These are phyloP conservation scores for Enteromius thamalakanensis DNA, from an alignment of 2,797 vertebrate species.

Conservation along the genomic window DNA sequence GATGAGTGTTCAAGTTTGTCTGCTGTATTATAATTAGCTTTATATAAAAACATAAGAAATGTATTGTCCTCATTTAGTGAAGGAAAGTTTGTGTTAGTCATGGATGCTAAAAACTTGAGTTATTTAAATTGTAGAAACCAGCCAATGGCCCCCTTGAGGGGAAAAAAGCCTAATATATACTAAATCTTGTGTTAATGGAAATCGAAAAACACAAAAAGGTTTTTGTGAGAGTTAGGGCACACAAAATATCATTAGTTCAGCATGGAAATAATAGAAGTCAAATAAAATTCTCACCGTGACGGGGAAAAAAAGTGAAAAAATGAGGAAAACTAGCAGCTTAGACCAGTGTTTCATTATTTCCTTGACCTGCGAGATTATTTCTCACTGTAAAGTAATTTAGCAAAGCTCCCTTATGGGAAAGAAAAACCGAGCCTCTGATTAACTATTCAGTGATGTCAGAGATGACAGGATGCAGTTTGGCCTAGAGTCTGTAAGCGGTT, in stretches of 20 bases:
- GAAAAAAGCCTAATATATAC: background rate
- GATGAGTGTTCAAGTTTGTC: background rate
- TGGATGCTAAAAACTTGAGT: background rate
- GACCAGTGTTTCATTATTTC: constrained; percentile 9
- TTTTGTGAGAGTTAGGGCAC: background rate
- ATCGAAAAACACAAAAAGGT: background rate
- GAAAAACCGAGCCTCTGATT: background rate
- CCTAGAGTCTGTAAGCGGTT: constrained; percentile 11
- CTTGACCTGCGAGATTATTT: constrained; percentile 4
- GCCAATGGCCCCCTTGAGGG: background rate
- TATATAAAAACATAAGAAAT: background rate
- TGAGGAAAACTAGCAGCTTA: background rate
- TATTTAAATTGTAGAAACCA: background rate
- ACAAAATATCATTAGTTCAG: constrained; percentile 9
- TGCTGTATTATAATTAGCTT: background rate
- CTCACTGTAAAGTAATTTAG: constrained; percentile 3
- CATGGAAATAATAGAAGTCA: constrained; percentile 9
- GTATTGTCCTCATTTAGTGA: background rate
- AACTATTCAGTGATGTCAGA: constrained; percentile 14
- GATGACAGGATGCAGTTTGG: constrained; percentile 20
- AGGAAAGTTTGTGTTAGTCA: background rate
- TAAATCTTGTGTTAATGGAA: background rate
- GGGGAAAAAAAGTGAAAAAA: background rate
- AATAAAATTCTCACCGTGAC: background rate
- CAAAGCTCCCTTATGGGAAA: constrained; percentile 6